Conservation (phyloP, 37 sponge, comb jelly and placozoan species). For the Ephydatia muelleri region DNA sequence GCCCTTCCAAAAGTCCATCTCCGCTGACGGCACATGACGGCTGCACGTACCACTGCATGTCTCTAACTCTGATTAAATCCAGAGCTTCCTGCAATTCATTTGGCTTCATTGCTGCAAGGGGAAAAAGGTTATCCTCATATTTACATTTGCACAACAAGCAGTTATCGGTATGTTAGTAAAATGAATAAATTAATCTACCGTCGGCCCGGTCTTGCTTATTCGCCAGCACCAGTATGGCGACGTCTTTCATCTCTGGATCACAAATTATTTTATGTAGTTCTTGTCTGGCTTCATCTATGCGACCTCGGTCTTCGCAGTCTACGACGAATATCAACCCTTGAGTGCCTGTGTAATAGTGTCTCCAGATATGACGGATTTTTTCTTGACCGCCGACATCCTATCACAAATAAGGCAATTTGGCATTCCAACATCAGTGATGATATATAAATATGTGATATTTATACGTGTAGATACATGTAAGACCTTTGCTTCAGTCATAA, state of each 20-base stretch:
- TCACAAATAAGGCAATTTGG: background rate
- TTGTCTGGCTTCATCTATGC: slow-evolving; percentile 93
- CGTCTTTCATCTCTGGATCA: slow-evolving; percentile 96
- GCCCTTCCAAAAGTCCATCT: slow-evolving; percentile 95
- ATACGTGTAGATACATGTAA: too few relatives aligned
- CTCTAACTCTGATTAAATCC: slow-evolving; percentile 83
- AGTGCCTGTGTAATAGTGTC: slow-evolving; percentile 98
- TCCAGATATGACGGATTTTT: slow-evolving; percentile 96
- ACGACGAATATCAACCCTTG: slow-evolving; percentile 98
- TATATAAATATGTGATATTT: too few relatives aligned
- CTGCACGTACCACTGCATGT: slow-evolving; percentile 97
- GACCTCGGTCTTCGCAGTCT: slow-evolving; percentile 94
- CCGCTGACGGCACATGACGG: slow-evolving; percentile 95
- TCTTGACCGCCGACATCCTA: slow-evolving; percentile 99
- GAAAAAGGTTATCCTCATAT: background rate
- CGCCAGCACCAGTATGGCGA: slow-evolving; percentile 93
- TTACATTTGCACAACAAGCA: background rate
- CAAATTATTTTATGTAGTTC: slow-evolving; percentile 96
- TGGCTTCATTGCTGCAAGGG: slow-evolving; percentile 91
- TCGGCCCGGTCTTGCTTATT: slow-evolving; percentile 97
- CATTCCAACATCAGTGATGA: too few relatives aligned
- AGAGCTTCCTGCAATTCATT: slow-evolving; percentile 91
- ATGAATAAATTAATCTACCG: slow-evolving; percentile 46
- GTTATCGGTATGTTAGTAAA: background rate
- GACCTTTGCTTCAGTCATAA: too few relatives aligned